Evolutionary conservation across 2,797 vertebrate genomes (phyloP).

Genomic region (Acanthiza pusilla): DNA sequence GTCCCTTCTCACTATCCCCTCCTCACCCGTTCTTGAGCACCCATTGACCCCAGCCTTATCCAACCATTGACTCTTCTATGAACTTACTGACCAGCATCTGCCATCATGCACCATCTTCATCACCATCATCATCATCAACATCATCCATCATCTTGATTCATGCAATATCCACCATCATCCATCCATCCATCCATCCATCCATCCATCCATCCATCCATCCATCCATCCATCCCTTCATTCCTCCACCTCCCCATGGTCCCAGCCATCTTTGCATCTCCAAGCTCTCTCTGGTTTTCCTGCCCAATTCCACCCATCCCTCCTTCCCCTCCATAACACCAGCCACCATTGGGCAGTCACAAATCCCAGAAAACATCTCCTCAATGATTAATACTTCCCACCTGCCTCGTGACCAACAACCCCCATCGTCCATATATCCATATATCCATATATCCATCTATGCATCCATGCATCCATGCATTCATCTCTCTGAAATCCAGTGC

Average conservation of each 20-base stretch:
- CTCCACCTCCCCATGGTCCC: not conserved
- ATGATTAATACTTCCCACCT: fast-evolving
- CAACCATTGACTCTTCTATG: not conserved
- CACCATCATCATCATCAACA: not conserved
- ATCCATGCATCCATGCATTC: not conserved
- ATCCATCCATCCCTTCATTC: not conserved
- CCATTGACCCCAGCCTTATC: not conserved
- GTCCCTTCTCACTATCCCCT: not conserved
- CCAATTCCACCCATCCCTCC: not conserved
- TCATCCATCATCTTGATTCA: not conserved
- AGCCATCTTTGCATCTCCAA: not conserved
- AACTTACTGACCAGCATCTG: not conserved
- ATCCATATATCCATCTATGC: not conserved
- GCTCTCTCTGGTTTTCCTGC: not conserved
- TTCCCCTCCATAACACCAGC: not conserved
- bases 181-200: not conserved
- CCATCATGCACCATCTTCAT: not conserved
- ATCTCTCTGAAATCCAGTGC: not conserved
- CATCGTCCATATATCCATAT: not conserved
- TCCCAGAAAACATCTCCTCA: not conserved
- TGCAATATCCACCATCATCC: not conserved
- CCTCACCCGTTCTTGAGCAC: not conserved
- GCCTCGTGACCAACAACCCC: not conserved
- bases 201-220: not conserved
- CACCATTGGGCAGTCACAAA: not conserved